Evolutionary conservation across 1,140 invertebrate species (phyloP).

Genomic region (Drosophila nikananu): DNA sequence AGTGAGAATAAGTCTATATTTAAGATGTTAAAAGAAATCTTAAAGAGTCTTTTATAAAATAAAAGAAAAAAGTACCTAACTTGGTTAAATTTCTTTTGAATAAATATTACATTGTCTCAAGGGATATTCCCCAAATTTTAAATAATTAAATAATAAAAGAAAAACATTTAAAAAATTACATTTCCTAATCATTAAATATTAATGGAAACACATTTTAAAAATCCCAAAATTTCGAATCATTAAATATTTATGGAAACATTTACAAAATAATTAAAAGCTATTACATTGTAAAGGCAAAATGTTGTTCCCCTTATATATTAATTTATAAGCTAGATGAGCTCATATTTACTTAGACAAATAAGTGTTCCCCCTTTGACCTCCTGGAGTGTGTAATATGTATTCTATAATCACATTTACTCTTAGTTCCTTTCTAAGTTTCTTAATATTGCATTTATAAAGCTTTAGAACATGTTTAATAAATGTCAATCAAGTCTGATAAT

Average conservation of each 20-base stretch:
- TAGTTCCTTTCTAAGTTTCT: no score
- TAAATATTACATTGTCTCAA: background rate
- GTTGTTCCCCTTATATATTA: background rate
- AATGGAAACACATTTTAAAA: background rate
- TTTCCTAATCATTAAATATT: background rate
- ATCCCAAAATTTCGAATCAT: background rate
- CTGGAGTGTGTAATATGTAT: background rate
- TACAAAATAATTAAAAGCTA: no score
- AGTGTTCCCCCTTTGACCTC: background rate
- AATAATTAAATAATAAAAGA: background rate
- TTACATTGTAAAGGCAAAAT: background rate
- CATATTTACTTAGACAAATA: background rate
- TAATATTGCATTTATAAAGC: background rate
- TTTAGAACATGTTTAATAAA: conserved; percentile 4
- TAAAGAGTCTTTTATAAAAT: background rate
- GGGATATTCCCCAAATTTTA: background rate
- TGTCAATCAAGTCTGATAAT: background rate
- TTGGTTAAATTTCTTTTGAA: no score
- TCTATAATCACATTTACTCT: background rate
- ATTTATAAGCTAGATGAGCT: conserved; percentile 1
- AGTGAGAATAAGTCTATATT: background rate
- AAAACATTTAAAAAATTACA: background rate
- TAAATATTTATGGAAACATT: background rate
- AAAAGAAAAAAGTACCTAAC: background rate
- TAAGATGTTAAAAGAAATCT: background rate